Percentiles rank a stretch among this genome's conserved stretches.
phyloP scores from a whole-genome alignment of 2,888 invertebrate genomes.

The Rhimphoctona megacephalus region DNA sequence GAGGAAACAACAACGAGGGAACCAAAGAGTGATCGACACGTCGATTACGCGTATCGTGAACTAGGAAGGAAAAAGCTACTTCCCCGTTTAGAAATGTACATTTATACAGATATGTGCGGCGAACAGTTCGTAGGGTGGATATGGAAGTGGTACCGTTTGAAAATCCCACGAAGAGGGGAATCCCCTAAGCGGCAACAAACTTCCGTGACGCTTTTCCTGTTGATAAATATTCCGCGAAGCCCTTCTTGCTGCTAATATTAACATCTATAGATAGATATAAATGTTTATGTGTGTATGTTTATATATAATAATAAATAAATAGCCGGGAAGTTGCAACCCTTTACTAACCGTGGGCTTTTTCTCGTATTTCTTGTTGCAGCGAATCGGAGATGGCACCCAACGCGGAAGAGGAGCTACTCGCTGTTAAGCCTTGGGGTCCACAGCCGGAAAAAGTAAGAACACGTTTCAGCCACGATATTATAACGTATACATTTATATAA shows the following conservation, averaged over 20 bases:
- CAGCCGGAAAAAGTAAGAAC: constrained; percentile 82
- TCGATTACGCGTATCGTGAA: constrained; percentile 66
- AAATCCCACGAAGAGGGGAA: constrained; percentile 76
- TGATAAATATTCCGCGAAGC: constrained; percentile 30
- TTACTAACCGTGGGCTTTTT: constrained; percentile 53
- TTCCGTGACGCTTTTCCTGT: constrained; percentile 61
- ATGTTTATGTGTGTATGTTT: background rate
- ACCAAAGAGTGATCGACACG: constrained; percentile 68
- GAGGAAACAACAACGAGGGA: constrained; percentile 34
- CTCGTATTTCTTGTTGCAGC: constrained; percentile 76
- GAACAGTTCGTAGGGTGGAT: constrained; percentile 71
- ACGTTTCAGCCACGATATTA: constrained; percentile 54
- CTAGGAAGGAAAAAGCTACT: constrained; percentile 34
- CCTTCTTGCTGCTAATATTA: constrained; percentile 10
- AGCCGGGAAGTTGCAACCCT: constrained; percentile 44
- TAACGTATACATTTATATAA: constrained; percentile 22
- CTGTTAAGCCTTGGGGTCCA: constrained; percentile 81
- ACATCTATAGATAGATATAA: background rate
- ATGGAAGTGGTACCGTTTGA: constrained; percentile 79
- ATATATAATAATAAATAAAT: constrained; percentile 10
- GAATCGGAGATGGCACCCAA: constrained; percentile 84
- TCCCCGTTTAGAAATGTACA: background rate
- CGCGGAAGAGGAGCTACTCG: constrained; percentile 83
- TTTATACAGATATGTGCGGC: background rate
- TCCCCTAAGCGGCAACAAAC: constrained; percentile 42